Base-by-base conservation (phyloP, 1,140 invertebrate genomes). In the Anagrus nilaparvatae region DNA sequence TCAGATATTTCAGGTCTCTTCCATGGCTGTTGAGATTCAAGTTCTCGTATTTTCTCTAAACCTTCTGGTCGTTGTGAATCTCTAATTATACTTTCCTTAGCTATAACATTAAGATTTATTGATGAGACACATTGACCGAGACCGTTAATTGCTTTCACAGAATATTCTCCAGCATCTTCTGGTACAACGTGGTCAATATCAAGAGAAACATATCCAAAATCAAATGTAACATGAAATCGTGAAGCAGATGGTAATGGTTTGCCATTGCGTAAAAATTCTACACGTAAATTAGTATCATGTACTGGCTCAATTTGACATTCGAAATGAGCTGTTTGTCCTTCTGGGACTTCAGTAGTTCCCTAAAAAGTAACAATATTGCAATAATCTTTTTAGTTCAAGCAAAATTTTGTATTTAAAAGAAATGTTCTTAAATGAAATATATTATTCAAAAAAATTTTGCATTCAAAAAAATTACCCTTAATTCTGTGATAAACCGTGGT, bases 1-100 rank as follows among this genome's bases (percentile, higher is more conserved):
- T 89, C 85, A 13, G 79, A 73, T 35, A 82, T 66, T 55, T 87
- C 86, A n/a, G 82, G 82, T 47, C 81, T 75, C 56, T 81, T 82
- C 64, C 81, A 82, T 6, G 83, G 83, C 54, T 79, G 75, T 38
- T 76, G 75, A 35, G 82, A 81, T 69, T 99, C 96, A 46, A 99
- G 73, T 61, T 92, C 77, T 46, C 84, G 78, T 52, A 98, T 94
- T 61, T 95, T 93, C 43, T 94, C 88, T 54, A 95, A 75, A 47
- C 93, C 93, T 71, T 97, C 92, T 5, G 94, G 94, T 60, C 94
- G 77, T 69, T 95, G 90, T 23, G 92, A 89, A 54, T 97, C 94
- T 53, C 82, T 72, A 59, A 97, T 93, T 48, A 98, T 89, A 50
- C 76, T 87, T 40, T 87, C 84, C 58, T 85, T 84, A 41, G 84